Evolutionary conservation across 2,113 vertebrate species (phyloP).

Genomic region (Callipepla californica): DNA sequence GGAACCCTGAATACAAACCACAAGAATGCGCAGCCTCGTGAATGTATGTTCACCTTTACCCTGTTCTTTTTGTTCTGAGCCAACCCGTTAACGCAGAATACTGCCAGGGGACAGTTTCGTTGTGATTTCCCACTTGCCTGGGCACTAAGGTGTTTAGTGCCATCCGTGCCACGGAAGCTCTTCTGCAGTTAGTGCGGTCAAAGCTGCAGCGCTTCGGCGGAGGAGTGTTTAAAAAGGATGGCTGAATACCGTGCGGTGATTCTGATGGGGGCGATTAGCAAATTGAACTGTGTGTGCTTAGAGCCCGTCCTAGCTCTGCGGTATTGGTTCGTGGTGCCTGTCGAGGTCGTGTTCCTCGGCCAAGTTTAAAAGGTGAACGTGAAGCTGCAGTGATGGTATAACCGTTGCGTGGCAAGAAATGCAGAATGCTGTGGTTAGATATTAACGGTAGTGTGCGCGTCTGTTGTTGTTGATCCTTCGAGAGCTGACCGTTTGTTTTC

Average conservation of each 20-base stretch:
- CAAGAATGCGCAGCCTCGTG: fast-evolving
- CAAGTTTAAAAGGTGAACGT: background rate
- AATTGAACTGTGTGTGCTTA: background rate
- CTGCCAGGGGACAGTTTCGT: background rate
- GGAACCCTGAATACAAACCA: background rate
- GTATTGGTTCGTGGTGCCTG: background rate
- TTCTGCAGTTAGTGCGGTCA: background rate
- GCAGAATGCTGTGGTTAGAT: background rate
- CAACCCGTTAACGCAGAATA: fast-evolving
- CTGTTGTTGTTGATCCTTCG: conserved; percentile 11
- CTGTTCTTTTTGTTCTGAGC: background rate
- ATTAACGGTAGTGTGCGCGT: conserved; percentile 41
- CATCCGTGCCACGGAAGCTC: background rate
- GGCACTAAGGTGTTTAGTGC: background rate
- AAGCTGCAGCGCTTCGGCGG: background rate
- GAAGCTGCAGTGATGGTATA: background rate
- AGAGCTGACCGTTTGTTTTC: conserved; percentile 57
- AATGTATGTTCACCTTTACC: background rate
- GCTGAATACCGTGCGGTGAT: background rate
- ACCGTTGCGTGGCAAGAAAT: background rate
- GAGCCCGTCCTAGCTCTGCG: background rate
- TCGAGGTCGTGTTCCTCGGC: background rate
- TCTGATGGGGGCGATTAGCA: background rate
- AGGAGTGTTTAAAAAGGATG: background rate
- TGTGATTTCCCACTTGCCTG: background rate